Conservation (phyloP, 2,113 vertebrate genomes). For the Alaudala cheleensis region DNA sequence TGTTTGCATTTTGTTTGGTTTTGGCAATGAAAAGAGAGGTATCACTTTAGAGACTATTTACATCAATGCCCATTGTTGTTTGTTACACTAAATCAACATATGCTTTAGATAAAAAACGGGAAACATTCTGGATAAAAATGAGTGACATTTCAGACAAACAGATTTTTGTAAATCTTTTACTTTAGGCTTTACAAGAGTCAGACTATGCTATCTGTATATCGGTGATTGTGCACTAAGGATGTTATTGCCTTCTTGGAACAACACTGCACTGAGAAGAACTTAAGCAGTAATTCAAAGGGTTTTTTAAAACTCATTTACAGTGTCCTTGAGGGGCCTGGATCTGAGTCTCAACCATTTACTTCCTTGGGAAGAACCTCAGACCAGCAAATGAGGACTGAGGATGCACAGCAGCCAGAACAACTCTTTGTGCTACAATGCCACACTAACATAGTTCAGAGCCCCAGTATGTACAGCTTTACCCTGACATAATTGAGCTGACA, state of each 20-base stretch:
- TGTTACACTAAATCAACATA: background rate
- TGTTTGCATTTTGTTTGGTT: background rate
- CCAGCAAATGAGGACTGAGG: background rate
- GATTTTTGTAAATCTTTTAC: slow-evolving; percentile 10
- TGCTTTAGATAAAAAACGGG: background rate
- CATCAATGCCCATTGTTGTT: background rate
- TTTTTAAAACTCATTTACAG: background rate
- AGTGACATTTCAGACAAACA: background rate
- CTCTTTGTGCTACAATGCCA: background rate
- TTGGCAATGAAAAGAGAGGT: background rate
- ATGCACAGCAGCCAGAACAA: background rate
- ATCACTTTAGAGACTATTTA: background rate
- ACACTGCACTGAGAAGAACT: background rate
- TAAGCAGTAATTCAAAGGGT: background rate
- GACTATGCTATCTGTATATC: background rate
- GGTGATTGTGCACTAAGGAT: background rate
- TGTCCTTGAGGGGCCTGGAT: background rate
- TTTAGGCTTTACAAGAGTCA: background rate
- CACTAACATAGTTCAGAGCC: background rate
- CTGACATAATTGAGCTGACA: slow-evolving; percentile 67
- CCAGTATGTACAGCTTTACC: background rate
- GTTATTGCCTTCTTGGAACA: background rate
- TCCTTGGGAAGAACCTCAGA: background rate
- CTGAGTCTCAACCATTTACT: background rate
- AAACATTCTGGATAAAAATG: background rate